Base-by-base conservation (phyloP, 2,888 invertebrate species). In the Ellobium chinense region DNA sequence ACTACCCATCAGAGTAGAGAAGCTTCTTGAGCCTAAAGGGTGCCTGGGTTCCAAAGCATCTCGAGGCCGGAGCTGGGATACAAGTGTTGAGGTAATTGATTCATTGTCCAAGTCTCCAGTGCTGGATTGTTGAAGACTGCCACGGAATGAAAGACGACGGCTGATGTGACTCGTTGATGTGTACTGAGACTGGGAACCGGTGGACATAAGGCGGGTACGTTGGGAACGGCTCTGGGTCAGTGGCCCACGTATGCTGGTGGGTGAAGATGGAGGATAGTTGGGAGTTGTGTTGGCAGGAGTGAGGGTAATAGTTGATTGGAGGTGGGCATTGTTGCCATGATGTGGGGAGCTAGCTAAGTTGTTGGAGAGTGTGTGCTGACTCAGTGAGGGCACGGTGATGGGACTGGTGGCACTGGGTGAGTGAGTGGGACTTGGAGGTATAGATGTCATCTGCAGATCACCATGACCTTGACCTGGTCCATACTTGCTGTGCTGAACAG, bases 1-100 rank as follows among this genome's bases (percentile, higher is more conserved):
- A 63, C 80, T 80, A 3, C 80, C 80, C 68, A 80, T 62, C n/a
- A 80, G 21, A 29, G 75, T 75, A n/a, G 80, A 69, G 14, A 75
- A 56, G 36, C 75, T 80, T 24, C 58, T 21, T 9, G 80, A 75
- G 1, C 75, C 56, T 18, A 70, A n/a, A 18, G 60, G 46, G 54
- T 75, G 56, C 24, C 54, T 65, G 1, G 66, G 69, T 36, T n/a
- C n/a, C 34, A 75, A 1, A 34, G 2, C 37, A 37, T 80, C 80
- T 27, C 68, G 39, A 18, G 68, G 60, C 29, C 69, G 66, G 14
- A 54, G 37, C 18, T 68, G 65, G 9, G 69, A 69, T 21, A 80
- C 60, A n/a, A 75, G 46, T 5, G 80, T 37, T 31, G 69, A 80
- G 36, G 69, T 36, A 18, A 75, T 9, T 1, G 69, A 75, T 29